Base-by-base conservation (phyloP, 2,797 vertebrate genomes). In the Cyclopterus lumpus region DNA sequence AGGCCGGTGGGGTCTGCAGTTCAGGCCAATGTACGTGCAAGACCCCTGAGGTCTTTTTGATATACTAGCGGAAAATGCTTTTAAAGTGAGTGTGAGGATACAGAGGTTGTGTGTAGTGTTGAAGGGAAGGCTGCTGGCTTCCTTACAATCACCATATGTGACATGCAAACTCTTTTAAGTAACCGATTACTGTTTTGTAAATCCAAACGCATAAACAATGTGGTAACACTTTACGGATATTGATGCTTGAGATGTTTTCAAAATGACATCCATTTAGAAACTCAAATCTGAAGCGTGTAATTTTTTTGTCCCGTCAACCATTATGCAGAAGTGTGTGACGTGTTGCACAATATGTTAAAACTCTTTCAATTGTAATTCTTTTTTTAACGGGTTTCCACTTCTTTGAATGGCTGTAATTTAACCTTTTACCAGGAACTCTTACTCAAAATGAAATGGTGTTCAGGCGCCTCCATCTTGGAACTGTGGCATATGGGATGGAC, bases 391-490 rank as follows among this genome's bases (percentile, higher is more conserved):
- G 32, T 38, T 62, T 48, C 64, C 9, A 51, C 22, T 22, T 22
- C 10, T 49, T 48, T 55, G 2, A 76, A 53, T 51, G 11, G 1
- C 28, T 79, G 1, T 60, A 1, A 36, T 75, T 11, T 64, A 0
- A 38, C 46, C 26, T 77, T 48, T 57, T 24, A 75, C 20, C 93
- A 99, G 98, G 98, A 46, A 99, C 98, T 32, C 96, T 99, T 0
- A 99, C 98, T 0, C 98, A 98, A 88, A 99, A 99, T 0, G 98
- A 99, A 93, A 99, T 99, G 98, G 97, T 99, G 82, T 99, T 99
- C 92, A 95, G 98, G 57, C 93, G 98, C 0, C 96, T 99, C 20
- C 98, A 99, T 61, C 96, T 99, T 55, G 98, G 98, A 7, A 99
- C 98, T 0, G 98, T 99, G 74, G 97, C 98, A 0, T 99, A 99